These are phyloP conservation scores for Callaeas wilsoni DNA, from an alignment of 2,113 vertebrate genomes.

Conservation along the genomic window DNA sequence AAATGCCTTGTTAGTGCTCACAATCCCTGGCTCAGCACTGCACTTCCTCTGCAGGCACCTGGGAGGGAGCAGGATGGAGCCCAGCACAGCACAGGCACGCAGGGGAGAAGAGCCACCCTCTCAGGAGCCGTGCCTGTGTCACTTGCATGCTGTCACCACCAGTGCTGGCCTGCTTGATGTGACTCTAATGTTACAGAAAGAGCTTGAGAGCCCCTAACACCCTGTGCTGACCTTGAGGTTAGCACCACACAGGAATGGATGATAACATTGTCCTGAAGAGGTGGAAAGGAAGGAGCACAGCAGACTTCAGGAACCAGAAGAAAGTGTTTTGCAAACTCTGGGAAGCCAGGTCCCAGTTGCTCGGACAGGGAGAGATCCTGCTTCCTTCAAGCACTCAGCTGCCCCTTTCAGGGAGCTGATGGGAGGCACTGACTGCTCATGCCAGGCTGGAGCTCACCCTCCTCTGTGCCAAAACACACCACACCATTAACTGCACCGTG, in stretches of 20 bases:
- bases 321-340: not conserved
- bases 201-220: not conserved
- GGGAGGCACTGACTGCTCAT: not conserved
- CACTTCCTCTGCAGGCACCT: not conserved
- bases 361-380: not conserved
- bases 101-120: not conserved
- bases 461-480: not conserved
- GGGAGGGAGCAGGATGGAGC: not conserved
- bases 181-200: not conserved
- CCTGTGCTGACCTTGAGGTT: not conserved
- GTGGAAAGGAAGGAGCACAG: not conserved
- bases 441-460: not conserved
- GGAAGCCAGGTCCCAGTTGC: not conserved
- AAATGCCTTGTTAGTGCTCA: not conserved
- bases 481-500: not conserved
- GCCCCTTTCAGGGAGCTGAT: not conserved
- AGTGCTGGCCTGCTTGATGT: not conserved
- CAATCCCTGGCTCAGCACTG: not conserved
- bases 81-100: not conserved
- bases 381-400: not conserved
- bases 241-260: not conserved
- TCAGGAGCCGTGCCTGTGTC: not conserved
- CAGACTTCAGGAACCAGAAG: not conserved
- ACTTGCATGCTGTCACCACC: not conserved
- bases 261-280: not conserved